Base-by-base conservation (phyloP, 1,140 invertebrate species). In the Leptinotarsa undecemlineata region DNA sequence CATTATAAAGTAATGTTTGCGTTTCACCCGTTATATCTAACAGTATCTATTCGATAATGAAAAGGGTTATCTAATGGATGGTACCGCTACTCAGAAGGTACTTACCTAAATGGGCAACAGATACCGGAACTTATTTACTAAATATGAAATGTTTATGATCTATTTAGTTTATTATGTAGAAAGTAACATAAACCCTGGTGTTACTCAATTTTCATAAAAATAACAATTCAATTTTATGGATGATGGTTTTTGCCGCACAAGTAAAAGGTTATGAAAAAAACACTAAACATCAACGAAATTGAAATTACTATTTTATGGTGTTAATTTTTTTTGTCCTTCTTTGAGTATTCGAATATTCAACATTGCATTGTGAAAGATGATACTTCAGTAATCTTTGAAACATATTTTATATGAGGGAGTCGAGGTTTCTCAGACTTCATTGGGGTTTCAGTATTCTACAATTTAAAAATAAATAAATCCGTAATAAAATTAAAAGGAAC, bases 181-280 rank as follows among this genome's bases (percentile, higher is more conserved):
- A 57, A 57, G 33, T 42, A 42, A 42, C 33, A 42, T 42, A 42
- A 42, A 42, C 8, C 8, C 8, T 33, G 33, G 8, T 42, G 8
- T 42, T 3, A 42, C 33, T 42, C 8, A 6, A 15, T n/a, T 20
- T 20, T n/a, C 20, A 61, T n/a, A 61, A 61, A 61, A 61, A 4
- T 61, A 61, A n/a, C 17, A 61, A 61, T 61, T 61, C 60, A 61
- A 61, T n/a, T n/a, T 61, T 61, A n/a, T 20, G 60, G 20, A n/a
- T 61, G 15, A 61, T 61, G 60, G 17, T n/a, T 61, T 61, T n/a
- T 61, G 17, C 15, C 20, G 60, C 60, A 61, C 6, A 20, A 42
- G 33, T 42, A 11, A 11, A 11, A 42, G 33, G 33, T 42, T 42
- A 42, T 11, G 8, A 42, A 42, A 42, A 33, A 42, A 42, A 33